Conservation (phyloP, 2,113 vertebrate genomes). For the Phyllostomus discolor region DNA sequence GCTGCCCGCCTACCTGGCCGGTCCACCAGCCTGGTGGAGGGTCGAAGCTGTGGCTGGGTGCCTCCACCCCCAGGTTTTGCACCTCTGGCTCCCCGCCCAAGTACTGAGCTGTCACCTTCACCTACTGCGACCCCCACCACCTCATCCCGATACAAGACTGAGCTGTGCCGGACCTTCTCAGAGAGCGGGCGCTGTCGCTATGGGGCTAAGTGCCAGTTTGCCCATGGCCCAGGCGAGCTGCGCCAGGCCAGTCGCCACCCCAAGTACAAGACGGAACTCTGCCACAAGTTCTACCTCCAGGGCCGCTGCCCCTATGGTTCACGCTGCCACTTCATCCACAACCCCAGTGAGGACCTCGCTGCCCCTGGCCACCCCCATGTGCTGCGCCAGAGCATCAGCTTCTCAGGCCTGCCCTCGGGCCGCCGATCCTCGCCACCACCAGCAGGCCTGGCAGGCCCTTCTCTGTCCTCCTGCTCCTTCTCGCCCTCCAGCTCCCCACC, state of each 20-base stretch:
- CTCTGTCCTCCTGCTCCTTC: constrained; percentile 82
- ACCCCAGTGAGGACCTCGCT: constrained; percentile 72
- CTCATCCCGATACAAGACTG: constrained; percentile 92
- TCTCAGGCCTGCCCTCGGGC: constrained; percentile 82
- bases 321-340: constrained; percentile 92
- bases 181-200: constrained; percentile 91
- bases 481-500: constrained; percentile 87
- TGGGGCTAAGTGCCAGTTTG: constrained; percentile 92
- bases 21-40: constrained; percentile 70
- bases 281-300: constrained; percentile 92
- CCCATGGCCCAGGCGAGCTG: constrained; percentile 87
- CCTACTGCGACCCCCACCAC: constrained; percentile 76
- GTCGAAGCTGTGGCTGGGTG: constrained; percentile 63
- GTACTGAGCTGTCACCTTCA: constrained; percentile 85
- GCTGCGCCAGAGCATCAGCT: constrained; percentile 89
- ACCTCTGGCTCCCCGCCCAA: constrained; percentile 75
- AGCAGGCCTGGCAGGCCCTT: constrained; percentile 69
- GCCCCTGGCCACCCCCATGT: constrained; percentile 73
- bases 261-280: constrained; percentile 93
- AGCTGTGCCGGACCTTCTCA: constrained; percentile 91
- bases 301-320: constrained; percentile 91
- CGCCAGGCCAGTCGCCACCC: constrained; percentile 89
- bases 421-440: constrained; percentile 81
- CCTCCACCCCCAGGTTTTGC: constrained; percentile 71
- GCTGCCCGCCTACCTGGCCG: constrained; percentile 53